Percentiles rank a stretch among this genome's conserved stretches.
These are phyloP conservation scores for Bicyclus anynana DNA, from an alignment of 1,140 invertebrate species.

Conservation along the genomic window DNA sequence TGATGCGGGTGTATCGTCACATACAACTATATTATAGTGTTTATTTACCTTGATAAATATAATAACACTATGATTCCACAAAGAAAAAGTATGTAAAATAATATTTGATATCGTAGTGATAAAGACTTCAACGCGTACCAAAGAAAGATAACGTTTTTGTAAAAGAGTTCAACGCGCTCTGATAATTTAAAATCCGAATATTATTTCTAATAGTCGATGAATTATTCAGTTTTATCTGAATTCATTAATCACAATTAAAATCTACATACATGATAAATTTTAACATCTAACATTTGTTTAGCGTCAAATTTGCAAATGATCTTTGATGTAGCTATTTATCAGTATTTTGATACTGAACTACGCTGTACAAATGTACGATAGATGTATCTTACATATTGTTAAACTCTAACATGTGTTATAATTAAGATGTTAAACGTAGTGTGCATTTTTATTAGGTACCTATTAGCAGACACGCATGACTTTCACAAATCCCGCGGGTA, in stretches of 20 bases:
- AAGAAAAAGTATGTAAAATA: neutral
- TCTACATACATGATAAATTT: neutral
- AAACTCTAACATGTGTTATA: too few relatives aligned
- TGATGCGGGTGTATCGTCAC: conserved; percentile 18
- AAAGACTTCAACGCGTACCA: conserved; percentile 1
- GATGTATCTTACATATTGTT: too few relatives aligned
- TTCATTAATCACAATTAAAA: neutral
- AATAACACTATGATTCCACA: neutral
- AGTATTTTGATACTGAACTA: too few relatives aligned
- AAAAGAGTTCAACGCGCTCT: conserved; percentile 34
- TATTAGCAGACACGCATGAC: too few relatives aligned
- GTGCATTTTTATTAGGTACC: too few relatives aligned
- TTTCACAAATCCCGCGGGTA: too few relatives aligned
- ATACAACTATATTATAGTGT: conserved; percentile 1
- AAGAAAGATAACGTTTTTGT: conserved; percentile 3
- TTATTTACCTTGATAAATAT: too few relatives aligned
- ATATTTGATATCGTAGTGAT: neutral
- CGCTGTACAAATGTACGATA: too few relatives aligned
- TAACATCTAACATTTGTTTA: neutral
- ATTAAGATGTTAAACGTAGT: too few relatives aligned
- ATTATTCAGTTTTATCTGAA: neutral
- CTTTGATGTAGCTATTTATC: too few relatives aligned
- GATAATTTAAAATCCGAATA: neutral
- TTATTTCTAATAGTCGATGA: neutral
- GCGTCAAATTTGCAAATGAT: too few relatives aligned